A percentile compares a stretch with the other conserved stretches of the same genome.
Evolutionary conservation across 1,140 invertebrate genomes (phyloP).

Genomic region (Phymastichus coffea): DNA sequence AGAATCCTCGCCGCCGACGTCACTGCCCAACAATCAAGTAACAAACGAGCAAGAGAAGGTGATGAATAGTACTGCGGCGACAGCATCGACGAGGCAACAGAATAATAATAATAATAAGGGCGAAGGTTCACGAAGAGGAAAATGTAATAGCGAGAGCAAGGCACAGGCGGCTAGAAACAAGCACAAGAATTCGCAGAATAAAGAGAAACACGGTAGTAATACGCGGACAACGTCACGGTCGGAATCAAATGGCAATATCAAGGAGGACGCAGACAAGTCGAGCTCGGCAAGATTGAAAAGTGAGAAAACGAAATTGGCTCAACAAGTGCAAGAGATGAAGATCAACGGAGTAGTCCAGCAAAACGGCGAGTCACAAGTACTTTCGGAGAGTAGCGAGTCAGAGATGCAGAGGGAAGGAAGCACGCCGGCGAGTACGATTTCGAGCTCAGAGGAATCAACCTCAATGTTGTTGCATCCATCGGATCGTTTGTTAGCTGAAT

Average conservation of each 20-base stretch:
- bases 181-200: constrained; percentile 56
- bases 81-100: constrained; percentile 41
- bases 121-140: constrained; percentile 48
- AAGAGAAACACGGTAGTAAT: constrained; percentile 47
- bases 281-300: constrained; percentile 36
- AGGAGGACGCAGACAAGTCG: constrained; percentile 19
- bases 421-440: constrained; percentile 51
- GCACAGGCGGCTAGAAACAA: constrained; percentile 53
- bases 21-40: constrained; percentile 38
- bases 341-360: constrained; percentile 45
- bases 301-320: constrained; percentile 40
- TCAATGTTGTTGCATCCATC: constrained; percentile 41
- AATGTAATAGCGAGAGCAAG: constrained; percentile 56
- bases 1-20: constrained; percentile 44
- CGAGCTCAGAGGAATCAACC: constrained; percentile 46
- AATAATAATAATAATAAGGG: constrained; percentile 54
- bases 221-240: constrained; percentile 45
- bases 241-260: constrained; percentile 44
- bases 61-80: constrained; percentile 31
- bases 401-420: constrained; percentile 49
- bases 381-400: constrained; percentile 44
- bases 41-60: constrained; percentile 37
- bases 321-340: constrained; percentile 47
- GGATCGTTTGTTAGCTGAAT: constrained; percentile 43
- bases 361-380: constrained; percentile 39